Percentiles rank a stretch among this genome's conserved stretches.
These are phyloP conservation scores for Cepaea hortensis DNA, from an alignment of 2,888 invertebrate species.

Conservation along the genomic window DNA sequence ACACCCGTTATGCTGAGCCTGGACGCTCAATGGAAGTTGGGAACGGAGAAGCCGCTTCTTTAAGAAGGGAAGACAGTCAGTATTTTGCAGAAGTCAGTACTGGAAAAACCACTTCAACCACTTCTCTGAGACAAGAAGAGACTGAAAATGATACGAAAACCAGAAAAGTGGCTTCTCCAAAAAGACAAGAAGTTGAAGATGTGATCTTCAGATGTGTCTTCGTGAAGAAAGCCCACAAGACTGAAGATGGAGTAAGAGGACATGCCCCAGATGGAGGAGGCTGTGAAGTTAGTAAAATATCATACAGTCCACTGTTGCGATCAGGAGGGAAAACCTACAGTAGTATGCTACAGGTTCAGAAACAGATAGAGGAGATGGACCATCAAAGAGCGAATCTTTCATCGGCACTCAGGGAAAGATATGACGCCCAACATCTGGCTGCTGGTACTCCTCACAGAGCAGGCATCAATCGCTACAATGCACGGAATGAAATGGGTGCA, in stretches of 20 bases:
- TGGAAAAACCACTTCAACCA: too few relatives aligned
- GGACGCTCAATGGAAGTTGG: too few relatives aligned
- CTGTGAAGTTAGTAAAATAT: neutral
- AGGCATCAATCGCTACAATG: too few relatives aligned
- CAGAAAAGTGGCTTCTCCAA: neutral
- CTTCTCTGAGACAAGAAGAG: neutral
- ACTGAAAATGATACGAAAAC: too few relatives aligned
- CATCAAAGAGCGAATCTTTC: neutral
- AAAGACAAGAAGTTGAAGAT: constrained; percentile 12
- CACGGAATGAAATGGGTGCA: neutral
- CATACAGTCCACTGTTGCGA: constrained; percentile 17
- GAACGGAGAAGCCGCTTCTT: too few relatives aligned
- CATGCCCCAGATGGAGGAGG: too few relatives aligned
- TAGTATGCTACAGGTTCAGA: constrained; percentile 32
- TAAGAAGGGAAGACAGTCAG: too few relatives aligned
- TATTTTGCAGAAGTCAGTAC: too few relatives aligned
- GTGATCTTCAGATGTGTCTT: constrained; percentile 15
- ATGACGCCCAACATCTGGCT: neutral
- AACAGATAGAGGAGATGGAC: constrained; percentile 23
- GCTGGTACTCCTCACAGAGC: too few relatives aligned
- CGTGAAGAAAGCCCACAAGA: neutral
- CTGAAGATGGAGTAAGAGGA: neutral
- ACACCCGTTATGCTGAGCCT: too few relatives aligned
- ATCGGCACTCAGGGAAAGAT: neutral
- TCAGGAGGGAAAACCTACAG: neutral